Base-by-base conservation (phyloP, 1,140 invertebrate genomes). In the Drosophila tsacasi region DNA sequence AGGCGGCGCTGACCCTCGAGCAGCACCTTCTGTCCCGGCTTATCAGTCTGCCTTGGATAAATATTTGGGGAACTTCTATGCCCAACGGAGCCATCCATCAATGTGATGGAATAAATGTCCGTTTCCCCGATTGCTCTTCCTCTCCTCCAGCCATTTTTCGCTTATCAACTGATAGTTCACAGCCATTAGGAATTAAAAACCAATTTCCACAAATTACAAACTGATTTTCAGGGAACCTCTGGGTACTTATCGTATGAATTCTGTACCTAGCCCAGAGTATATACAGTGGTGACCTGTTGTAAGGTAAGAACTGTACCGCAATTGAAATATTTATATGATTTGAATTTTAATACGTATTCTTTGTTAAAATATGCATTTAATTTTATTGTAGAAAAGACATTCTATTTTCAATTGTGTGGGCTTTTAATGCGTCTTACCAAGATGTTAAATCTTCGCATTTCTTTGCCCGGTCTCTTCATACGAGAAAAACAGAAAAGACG, bases 21-120 rank as follows among this genome's bases (percentile, higher is more conserved):
- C 52, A 72, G 71, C 52, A 65, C 73, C 72, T 66, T 83, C 21
- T 3, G 5, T 55, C 32, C 40, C 63, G 76, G 54, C 83, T 81
- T 89, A 89, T 89, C 83, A 62, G 25, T 73, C 78, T 67, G 68
- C 32, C 75, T 55, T 81, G 81, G 77, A 89, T 89, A 87, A 78
- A 80, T 52, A 80, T 62, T 72, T 75, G 66, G 37, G n/a, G 13
- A 47, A 54, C 37, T 55, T 37, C 54, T 59, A 35, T 72, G 47
- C 35, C 42, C 60, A 72, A 49, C 54, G 49, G 52, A 78, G 58
- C 76, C 50, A 90, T 90, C 82, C 62, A 85, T 90, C 85, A 90
- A 79, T 17, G 25, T 84, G 85, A 84, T 76, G 46, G 76, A 74
- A 82, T 76, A 50, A 76, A 71, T 71, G 46, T 39, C 62, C 46